These are phyloP conservation scores for Vesta saturnalis DNA, from an alignment of 2,888 invertebrate species.

Conservation along the genomic window DNA sequence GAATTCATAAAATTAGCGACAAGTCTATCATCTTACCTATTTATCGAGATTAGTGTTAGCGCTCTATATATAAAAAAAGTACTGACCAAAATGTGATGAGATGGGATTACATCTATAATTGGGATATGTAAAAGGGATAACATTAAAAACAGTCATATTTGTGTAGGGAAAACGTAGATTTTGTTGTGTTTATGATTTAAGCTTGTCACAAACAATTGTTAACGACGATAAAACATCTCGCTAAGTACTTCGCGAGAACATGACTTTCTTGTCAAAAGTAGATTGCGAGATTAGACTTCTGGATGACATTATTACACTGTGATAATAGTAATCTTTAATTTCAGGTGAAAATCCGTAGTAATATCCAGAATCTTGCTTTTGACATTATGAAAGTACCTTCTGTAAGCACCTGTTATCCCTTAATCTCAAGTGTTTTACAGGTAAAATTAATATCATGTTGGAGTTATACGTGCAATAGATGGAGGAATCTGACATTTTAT, in stretches of 20 bases:
- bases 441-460: slow-evolving; percentile 9
- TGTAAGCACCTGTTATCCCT: background rate
- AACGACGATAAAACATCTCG: slow-evolving; percentile 3
- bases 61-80: too few species aligned
- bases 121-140: slow-evolving; percentile 6
- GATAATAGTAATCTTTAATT: slow-evolving; percentile 11
- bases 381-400: slow-evolving; percentile 6
- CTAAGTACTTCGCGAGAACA: background rate
- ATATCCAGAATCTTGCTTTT: slow-evolving; percentile 5
- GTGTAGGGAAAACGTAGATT: background rate
- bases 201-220: slow-evolving; percentile 5
- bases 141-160: background rate
- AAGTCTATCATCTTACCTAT: too few species aligned
- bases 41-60: too few species aligned
- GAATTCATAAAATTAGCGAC: too few species aligned
- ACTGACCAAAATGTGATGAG: too few species aligned
- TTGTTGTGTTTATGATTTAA: background rate
- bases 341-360: slow-evolving; percentile 9
- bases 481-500: background rate
- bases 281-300: slow-evolving; percentile 22
- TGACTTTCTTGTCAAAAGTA: slow-evolving; percentile 17
- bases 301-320: slow-evolving; percentile 21
- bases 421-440: slow-evolving; percentile 10
- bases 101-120: too few species aligned
- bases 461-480: background rate